Evolutionary conservation across 1,140 invertebrate species (phyloP), one percentile per base, ranked within the genome.

Genomic region (Pararge aegeria): DNA sequence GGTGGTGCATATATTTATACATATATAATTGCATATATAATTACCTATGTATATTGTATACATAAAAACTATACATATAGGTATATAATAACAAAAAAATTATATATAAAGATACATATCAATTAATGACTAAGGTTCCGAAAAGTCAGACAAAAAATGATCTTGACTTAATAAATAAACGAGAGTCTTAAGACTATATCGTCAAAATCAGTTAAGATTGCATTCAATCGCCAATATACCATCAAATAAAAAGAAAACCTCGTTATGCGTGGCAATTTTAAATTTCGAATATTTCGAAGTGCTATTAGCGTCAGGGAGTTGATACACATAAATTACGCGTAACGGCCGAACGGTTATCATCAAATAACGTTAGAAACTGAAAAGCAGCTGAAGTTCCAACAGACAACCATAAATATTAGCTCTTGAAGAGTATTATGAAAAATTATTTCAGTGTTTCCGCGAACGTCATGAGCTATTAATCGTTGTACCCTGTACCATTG

Each of bases 401-500:
- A 21, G 44, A 3, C 19, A 21, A n/a, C 20, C 19, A n/a, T 46
- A 46, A 46, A 46, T 46, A 46, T 46, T 46, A 21, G 3, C 30
- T 34, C 30, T 24, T 52, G 48, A 38, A 59, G 54, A 60, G 53
- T 60, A 52, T 65, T 52, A 52, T 60, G 54, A 60, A 46, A 46
- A 20, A 46, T 20, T 46, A 24, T 24, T 18, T 46, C 20, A 12
- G 44, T 21, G 44, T 46, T 15, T 20, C 20, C 44, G 20, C 12
- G 44, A n/a, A 21, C 44, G 44, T 46, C 44, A 24, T 5, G 44
- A 15, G 20, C 18, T 38, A 53, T 37, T 37, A 46, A 46, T 53
- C 50, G 29, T 52, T 5, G 57, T 52, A n/a, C 27, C 49, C 40
- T 48, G 50, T 49, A 63, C 55, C 55, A 57, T 53, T 63, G 61